Base-by-base conservation (phyloP, 1,140 invertebrate species). In the Platyscapa corneri region DNA sequence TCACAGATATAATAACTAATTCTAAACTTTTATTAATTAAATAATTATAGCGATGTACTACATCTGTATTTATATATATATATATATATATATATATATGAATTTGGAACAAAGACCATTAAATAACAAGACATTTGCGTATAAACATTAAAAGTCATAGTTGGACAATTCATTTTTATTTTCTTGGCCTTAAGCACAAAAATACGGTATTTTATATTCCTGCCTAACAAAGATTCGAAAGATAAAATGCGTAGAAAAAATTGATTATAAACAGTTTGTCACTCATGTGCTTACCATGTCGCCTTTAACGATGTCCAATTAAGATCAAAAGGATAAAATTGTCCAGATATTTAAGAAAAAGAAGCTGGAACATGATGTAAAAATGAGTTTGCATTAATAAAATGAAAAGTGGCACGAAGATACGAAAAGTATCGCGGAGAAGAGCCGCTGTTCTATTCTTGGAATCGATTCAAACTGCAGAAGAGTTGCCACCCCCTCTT, bases 301-400 rank as follows among this genome's bases (percentile, higher is more conserved):
- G 20, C 3, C 34, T 74, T 67, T 84, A 84, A 84, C 76, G 83
- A 74, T 34, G 23, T 56, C 76, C 65, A 84, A 84, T 84, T 84
- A 84, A 84, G 83, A 84, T 84, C 42, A 42, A 34, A 60, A 72
- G 67, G 76, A 84, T 84, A 84, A 84, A 72, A 84, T 84, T 84
- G 83, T 79, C 42, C 65, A 84, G 46, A 80, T 84, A 84, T 84
- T n/a, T 79, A 14, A 78, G 80, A 84, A 77, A 85, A 56, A 86
- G 37, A 32, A 86, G 56, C n/a, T 72, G 34, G 34, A 82, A 86
- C 72, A 82, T 37, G 60, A 77, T 72, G 67, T 74, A 78, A 81
- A 83, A 86, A 83, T 60, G 64, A 86, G 75, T 39, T 32, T 64
- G 67, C 49, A 84, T 79, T 79, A 76, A 79, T 80, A 84, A 78